A percentile compares a stretch with the other conserved stretches of the same genome.
Conservation (phyloP, 2,888 invertebrate genomes). For the Polyommatus icarus region DNA sequence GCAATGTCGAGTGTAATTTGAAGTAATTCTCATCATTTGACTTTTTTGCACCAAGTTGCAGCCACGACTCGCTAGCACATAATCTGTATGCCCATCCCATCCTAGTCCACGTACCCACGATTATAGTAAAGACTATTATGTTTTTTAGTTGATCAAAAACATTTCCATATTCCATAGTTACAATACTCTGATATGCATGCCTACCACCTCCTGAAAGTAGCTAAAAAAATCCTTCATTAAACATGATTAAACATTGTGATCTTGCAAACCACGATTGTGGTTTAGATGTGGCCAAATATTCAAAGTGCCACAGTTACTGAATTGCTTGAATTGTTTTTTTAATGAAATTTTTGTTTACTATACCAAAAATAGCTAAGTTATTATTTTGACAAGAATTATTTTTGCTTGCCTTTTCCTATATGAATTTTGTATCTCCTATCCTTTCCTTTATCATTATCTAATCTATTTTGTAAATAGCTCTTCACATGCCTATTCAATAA, state of each 20-base stretch:
- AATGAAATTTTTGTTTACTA: not conserved
- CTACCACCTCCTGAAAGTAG: not conserved
- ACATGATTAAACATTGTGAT: no score
- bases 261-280: not conserved
- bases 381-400: not conserved
- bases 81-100: not conserved
- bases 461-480: slow-evolving; percentile 7
- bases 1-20: not conserved
- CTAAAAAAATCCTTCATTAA: not conserved
- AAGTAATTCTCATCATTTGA: no score
- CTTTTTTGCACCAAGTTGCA: not conserved
- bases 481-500: slow-evolving; percentile 16
- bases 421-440: not conserved
- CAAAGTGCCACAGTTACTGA: not conserved
- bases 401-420: not conserved
- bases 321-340: not conserved
- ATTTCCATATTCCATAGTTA: not conserved
- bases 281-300: not conserved
- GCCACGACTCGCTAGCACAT: slow-evolving; percentile 15
- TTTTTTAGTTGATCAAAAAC: not conserved
- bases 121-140: not conserved
- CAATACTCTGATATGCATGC: not conserved
- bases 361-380: slow-evolving; percentile 13
- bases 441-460: not conserved
- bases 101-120: not conserved